A percentile compares a stretch with the other conserved stretches of the same genome.
These are phyloP conservation scores for Sciurus niger DNA, from an alignment of 2,113 vertebrate genomes.

Conservation along the genomic window DNA sequence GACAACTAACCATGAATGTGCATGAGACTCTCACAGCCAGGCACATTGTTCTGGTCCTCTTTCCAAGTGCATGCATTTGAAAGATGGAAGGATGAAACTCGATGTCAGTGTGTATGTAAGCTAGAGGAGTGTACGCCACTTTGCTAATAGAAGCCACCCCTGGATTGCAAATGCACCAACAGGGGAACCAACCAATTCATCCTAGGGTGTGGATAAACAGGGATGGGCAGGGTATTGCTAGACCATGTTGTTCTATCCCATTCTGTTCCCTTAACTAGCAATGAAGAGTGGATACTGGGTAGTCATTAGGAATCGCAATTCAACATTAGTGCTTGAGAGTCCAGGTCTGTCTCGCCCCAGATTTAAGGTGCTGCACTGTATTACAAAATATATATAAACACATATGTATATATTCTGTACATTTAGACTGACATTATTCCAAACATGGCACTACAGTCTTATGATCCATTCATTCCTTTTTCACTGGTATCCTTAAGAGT, in stretches of 20 bases:
- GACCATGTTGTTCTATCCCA: background rate
- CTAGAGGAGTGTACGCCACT: no score
- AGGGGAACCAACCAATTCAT: background rate
- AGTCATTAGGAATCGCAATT: accelerated
- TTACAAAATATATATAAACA: no score
- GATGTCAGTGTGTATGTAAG: background rate
- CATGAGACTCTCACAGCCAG: accelerated
- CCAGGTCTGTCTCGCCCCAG: background rate
- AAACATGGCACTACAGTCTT: no score
- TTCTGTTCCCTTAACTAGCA: background rate
- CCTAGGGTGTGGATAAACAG: no score
- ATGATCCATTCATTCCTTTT: background rate
- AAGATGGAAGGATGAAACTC: background rate
- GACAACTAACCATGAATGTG: background rate
- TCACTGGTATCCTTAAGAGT: background rate
- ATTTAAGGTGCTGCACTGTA: background rate
- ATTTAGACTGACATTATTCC: no score
- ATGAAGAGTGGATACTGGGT: no score
- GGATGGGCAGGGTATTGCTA: no score
- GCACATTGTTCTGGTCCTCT: accelerated
- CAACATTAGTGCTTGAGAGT: background rate
- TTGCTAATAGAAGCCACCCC: background rate
- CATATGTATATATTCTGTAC: no score
- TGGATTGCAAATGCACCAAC: background rate
- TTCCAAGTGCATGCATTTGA: accelerated